A percentile compares a stretch with the other conserved stretches of the same genome.
Evolutionary conservation across 2,113 vertebrate species (phyloP).

Genomic region (Zosterops lateralis): DNA sequence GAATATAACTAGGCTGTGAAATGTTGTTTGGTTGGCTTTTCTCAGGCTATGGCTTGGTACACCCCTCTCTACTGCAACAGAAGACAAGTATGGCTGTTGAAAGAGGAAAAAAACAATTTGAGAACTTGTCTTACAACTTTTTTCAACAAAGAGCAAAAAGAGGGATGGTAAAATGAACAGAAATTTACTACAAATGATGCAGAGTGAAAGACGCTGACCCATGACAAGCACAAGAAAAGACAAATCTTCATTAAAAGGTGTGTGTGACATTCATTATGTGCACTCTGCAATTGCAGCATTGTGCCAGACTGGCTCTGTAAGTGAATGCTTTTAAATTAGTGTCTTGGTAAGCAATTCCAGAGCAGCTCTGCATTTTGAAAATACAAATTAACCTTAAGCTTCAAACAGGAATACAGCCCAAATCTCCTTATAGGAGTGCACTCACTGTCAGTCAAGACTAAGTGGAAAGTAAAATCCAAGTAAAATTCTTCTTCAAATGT

Average conservation of each 20-base stretch:
- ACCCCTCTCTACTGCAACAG: slow-evolving; percentile 33
- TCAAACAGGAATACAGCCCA: background rate
- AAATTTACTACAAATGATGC: background rate
- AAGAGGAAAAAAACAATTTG: background rate
- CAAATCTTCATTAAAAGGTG: slow-evolving; percentile 58
- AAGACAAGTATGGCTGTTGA: slow-evolving; percentile 17
- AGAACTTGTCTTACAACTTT: background rate
- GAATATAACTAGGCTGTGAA: background rate
- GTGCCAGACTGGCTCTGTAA: background rate
- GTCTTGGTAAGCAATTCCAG: background rate
- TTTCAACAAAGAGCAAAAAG: background rate
- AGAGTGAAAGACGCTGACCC: background rate
- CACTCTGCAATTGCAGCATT: background rate
- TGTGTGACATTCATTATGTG: background rate
- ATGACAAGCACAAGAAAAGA: background rate
- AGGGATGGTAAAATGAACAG: background rate
- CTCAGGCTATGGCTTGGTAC: slow-evolving; percentile 68
- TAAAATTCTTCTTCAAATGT: background rate
- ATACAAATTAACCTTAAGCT: background rate
- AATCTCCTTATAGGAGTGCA: background rate
- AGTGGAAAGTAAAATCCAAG: background rate
- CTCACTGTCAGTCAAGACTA: background rate
- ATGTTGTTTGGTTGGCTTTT: background rate
- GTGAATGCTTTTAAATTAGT: background rate
- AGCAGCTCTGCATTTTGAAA: background rate